Evolutionary conservation across 2,113 vertebrate species (phyloP).

Genomic region (Hydrochoerus hydrochaeris): DNA sequence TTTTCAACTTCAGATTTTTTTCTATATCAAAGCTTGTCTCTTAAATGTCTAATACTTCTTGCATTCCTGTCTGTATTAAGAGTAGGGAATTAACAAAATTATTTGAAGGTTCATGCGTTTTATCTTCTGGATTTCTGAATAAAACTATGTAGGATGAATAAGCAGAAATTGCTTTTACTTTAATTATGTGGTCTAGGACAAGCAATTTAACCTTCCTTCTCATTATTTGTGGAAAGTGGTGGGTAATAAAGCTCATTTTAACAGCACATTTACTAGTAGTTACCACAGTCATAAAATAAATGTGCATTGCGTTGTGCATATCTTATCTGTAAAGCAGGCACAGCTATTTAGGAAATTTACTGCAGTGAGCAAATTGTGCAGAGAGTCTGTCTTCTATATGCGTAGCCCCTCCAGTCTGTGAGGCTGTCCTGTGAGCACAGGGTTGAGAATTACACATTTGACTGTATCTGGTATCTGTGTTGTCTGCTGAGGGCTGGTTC

Average conservation of each 20-base stretch:
- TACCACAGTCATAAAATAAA: background rate
- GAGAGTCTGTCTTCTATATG: no score
- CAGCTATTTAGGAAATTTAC: background rate
- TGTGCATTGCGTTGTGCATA: background rate
- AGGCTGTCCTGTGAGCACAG: background rate
- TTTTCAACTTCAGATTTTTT: background rate
- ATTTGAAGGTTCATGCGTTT: background rate
- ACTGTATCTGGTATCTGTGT: background rate
- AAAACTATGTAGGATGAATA: background rate
- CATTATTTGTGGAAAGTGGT: background rate
- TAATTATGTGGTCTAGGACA: background rate
- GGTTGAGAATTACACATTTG: background rate
- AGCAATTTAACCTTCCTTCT: background rate
- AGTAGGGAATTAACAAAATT: background rate
- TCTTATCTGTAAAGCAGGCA: background rate
- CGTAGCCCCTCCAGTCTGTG: background rate
- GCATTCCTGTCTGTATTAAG: background rate
- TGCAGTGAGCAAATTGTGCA: background rate
- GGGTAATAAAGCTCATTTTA: background rate
- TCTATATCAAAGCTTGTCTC: background rate
- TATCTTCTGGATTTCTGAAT: background rate
- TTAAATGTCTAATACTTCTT: background rate
- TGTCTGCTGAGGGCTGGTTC: background rate
- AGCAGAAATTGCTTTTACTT: background rate
- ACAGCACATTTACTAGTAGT: background rate